phyloP scores from a whole-genome alignment of 1,140 invertebrate genomes.

The Zaprionus inermis region DNA sequence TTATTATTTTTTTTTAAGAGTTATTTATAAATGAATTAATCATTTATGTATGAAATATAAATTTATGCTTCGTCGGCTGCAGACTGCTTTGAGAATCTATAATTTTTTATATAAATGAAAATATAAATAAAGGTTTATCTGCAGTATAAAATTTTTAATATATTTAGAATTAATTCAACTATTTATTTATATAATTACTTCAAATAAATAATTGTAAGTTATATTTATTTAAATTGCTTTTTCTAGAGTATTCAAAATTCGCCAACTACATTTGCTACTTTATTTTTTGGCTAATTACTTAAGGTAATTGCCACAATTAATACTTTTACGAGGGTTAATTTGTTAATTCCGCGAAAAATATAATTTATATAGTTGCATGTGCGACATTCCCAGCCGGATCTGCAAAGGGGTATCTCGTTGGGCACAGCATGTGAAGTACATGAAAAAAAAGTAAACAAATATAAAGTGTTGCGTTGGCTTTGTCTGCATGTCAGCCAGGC shows the following conservation, averaged over 20 bases:
- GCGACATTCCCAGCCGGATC: neutral
- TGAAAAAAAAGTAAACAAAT: slow-evolving; percentile 67
- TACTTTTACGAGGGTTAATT: slow-evolving; percentile 5
- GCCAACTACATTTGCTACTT: neutral
- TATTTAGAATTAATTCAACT: too few species aligned
- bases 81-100: too few species aligned
- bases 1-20: too few species aligned
- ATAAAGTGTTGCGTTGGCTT: slow-evolving; percentile 53
- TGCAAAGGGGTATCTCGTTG: slow-evolving; percentile 14
- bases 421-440: slow-evolving; percentile 4
- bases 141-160: too few species aligned
- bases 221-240: neutral
- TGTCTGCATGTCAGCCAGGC: slow-evolving; percentile 9
- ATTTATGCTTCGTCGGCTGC: too few species aligned
- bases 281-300: neutral
- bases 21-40: too few species aligned
- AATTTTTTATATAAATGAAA: too few species aligned
- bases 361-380: slow-evolving; percentile 8
- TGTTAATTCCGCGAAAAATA: slow-evolving; percentile 4
- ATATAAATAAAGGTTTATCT: too few species aligned
- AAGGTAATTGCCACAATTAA: slow-evolving; percentile 23
- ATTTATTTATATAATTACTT: neutral
- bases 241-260: neutral
- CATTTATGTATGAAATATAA: too few species aligned
- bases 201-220: neutral